These are phyloP conservation scores for Pentalonia nigronervosa DNA, from an alignment of 1,140 invertebrate species.

Conservation along the genomic window DNA sequence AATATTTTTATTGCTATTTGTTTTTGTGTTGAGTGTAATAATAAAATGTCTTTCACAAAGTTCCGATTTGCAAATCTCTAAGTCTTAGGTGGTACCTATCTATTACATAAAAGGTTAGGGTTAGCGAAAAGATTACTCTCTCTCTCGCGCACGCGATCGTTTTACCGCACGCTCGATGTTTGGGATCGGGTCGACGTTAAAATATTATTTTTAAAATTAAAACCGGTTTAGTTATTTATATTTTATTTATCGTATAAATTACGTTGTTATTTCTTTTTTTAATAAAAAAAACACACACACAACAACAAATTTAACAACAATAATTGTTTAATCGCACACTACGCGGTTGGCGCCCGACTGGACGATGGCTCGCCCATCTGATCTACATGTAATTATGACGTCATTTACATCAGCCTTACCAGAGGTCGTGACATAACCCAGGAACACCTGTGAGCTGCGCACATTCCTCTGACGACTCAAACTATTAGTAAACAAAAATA, in stretches of 20 bases:
- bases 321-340: conserved; percentile 34
- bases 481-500: background rate
- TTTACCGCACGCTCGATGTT: background rate
- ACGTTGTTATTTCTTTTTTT: conserved; percentile 30
- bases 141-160: background rate
- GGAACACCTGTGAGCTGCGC: conserved; percentile 12
- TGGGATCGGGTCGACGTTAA: background rate
- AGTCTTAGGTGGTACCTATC: background rate
- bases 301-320: conserved; percentile 37
- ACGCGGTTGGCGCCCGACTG: conserved; percentile 15
- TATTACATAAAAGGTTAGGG: background rate
- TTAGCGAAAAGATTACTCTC: background rate
- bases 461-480: background rate
- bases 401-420: conserved; percentile 38
- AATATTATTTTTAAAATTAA: background rate
- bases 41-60: too few species aligned
- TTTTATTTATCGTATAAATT: conserved; percentile 29
- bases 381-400: conserved; percentile 34
- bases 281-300: background rate
- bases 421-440: conserved; percentile 49
- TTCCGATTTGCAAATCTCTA: background rate
- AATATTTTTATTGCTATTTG: background rate
- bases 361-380: conserved; percentile 21
- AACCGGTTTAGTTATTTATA: conserved; percentile 43
- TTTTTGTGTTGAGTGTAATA: background rate